Base-by-base conservation (phyloP, 2,888 invertebrate genomes). In the Agrenia bidenticulata region DNA sequence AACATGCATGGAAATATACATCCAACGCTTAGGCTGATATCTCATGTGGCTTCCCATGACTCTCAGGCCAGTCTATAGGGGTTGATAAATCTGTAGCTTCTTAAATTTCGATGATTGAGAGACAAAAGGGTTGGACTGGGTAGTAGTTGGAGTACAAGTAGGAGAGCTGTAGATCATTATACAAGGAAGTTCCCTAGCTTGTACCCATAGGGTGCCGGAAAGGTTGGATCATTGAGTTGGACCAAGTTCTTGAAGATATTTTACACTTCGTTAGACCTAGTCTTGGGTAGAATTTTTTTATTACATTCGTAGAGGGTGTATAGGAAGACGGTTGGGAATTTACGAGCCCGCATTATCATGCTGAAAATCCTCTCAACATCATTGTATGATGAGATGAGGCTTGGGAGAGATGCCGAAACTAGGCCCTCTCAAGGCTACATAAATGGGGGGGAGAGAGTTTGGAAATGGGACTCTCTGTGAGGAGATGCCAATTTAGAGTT, bases 211-310 rank as follows among this genome's bases (percentile, higher is more conserved):
- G 32, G 4, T 32, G 4, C 39, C 42, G 58, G 58, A 58, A 58
- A 58, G 45, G 58, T n/a, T 4, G 39, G 56, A 57, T 57, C 56
- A 57, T 41, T 57, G 56, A 37, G 39, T 15, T n/a, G 32, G 27
- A 27, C 7, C 37, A 37, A 41, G 37, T 37, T 37, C 11, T 21
- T 39, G 17, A 11, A 58, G 58, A 58, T 58, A 58, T 58, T 58
- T 58, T 58, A 58, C 58, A 58, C 58, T 58, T 58, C 58, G 58
- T 58, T 58, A 45, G 45, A 58, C 58, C 58, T 58, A 58, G 42
- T 17, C 45, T 4, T 19, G 5, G 45, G 19, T 32, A 32, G 32
- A 11, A 32, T 32, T 32, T 32, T n/a, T 57, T 49, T 42, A 49
- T 42, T 58, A 42, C 45, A 23, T 41, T 57, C 19, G 11, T 45